Evolutionary conservation across 2,113 vertebrate species (phyloP).

Genomic region (Perccottus glenii): DNA sequence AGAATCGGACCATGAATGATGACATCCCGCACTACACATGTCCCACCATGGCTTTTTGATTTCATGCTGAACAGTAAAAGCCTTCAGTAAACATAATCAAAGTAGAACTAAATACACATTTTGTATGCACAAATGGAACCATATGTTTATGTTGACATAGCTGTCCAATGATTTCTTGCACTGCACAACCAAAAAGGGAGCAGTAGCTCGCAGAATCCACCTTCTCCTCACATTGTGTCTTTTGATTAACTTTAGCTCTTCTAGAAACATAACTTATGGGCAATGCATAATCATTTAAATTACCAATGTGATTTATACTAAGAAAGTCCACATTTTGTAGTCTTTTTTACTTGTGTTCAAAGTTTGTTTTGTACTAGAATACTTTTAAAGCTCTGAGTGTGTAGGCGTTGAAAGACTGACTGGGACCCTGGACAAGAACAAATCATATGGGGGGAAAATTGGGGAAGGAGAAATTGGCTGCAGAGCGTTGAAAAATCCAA

Average conservation of each 20-base stretch:
- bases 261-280: background rate
- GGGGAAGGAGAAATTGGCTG: constrained; percentile 74
- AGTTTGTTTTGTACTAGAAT: constrained; percentile 52
- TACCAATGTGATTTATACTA: background rate
- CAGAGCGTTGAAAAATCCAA: constrained; percentile 62
- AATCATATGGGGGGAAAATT: constrained; percentile 58
- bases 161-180: constrained; percentile 51
- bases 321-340: constrained; percentile 12
- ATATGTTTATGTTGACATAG: constrained; percentile 62
- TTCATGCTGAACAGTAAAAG: constrained; percentile 64
- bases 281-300: background rate
- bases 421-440: constrained; percentile 69
- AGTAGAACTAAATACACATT: constrained; percentile 61
- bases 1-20: constrained; percentile 37
- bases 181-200: constrained; percentile 30
- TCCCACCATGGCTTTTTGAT: constrained; percentile 49
- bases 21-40: constrained; percentile 32
- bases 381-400: constrained; percentile 58
- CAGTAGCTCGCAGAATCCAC: constrained; percentile 38
- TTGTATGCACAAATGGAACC: constrained; percentile 56
- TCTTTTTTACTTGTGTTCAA: constrained; percentile 34
- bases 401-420: constrained; percentile 74
- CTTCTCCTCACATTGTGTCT: background rate
- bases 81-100: constrained; percentile 72
- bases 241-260: background rate